phyloP scores from a whole-genome alignment of 2,797 vertebrate species.

The Phaenicophaeus curvirostris region DNA sequence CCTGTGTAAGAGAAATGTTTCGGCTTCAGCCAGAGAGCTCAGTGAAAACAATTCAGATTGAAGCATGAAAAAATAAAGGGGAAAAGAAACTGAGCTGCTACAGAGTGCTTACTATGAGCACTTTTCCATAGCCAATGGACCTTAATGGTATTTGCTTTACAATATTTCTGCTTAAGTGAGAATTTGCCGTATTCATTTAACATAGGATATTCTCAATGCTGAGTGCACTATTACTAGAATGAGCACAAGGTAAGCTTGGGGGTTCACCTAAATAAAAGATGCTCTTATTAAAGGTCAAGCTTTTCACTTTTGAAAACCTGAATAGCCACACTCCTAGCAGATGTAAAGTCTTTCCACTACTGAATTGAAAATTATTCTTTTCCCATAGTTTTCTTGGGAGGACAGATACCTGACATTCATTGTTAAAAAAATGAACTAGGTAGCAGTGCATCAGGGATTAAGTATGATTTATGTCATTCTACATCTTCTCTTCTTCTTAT shows the following conservation, averaged over 20 bases:
- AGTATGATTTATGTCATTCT: background rate
- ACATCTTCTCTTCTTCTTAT: background rate
- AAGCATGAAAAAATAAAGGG: constrained; percentile 5
- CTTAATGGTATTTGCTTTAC: constrained; percentile 46
- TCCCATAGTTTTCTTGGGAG: background rate
- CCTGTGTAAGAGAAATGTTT: background rate
- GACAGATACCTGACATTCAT: background rate
- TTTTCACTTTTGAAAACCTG: constrained; percentile 16
- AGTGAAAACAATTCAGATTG: constrained; percentile 24
- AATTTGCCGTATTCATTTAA: constrained; percentile 44
- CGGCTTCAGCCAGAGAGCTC: constrained; percentile 18
- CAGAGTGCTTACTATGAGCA: constrained; percentile 21
- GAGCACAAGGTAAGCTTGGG: background rate
- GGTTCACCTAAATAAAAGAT: background rate
- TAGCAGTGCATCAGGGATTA: background rate
- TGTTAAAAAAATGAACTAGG: background rate
- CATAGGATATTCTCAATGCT: constrained; percentile 10
- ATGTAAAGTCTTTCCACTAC: background rate
- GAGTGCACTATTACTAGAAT: constrained; percentile 13
- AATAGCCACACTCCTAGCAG: background rate
- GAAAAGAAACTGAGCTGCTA: background rate
- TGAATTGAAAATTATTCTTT: background rate
- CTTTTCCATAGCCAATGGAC: constrained; percentile 10
- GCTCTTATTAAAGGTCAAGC: constrained; percentile 21
- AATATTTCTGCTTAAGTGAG: constrained; percentile 43